These are phyloP conservation scores for Petromus typicus DNA, from an alignment of 2,113 vertebrate species.

Conservation along the genomic window DNA sequence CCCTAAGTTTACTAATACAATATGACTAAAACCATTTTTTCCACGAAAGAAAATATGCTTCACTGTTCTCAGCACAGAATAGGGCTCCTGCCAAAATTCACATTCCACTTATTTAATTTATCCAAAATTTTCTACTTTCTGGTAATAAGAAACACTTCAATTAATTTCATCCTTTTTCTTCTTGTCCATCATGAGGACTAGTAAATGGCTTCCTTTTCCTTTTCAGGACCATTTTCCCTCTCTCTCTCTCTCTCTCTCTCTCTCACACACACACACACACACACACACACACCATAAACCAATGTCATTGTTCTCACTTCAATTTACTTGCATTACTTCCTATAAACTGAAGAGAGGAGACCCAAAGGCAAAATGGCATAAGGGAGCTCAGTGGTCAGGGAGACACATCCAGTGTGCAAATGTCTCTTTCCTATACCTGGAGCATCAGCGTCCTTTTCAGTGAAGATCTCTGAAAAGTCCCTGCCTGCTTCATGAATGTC, in stretches of 20 bases:
- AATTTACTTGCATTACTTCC: neutral
- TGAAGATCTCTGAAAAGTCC: neutral
- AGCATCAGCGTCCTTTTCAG: neutral
- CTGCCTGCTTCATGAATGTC: neutral
- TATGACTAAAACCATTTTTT: neutral
- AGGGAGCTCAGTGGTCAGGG: neutral
- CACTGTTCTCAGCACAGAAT: neutral
- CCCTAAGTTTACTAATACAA: neutral
- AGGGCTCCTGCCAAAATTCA: neutral
- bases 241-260: no score
- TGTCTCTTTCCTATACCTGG: neutral
- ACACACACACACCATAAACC: neutral
- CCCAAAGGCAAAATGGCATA: neutral
- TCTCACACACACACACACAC: neutral
- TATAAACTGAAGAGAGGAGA: neutral
- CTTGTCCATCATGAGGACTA: neutral
- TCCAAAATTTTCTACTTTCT: neutral
- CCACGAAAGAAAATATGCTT: neutral
- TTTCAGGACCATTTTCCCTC: neutral
- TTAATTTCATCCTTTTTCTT: neutral
- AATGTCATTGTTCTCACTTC: neutral
- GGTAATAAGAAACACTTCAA: neutral
- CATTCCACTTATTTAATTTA: neutral
- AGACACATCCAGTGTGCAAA: neutral
- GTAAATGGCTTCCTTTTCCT: constrained; percentile 19